Evolutionary conservation across 2,888 invertebrate genomes (phyloP).

Genomic region (Ophioninae sp.): DNA sequence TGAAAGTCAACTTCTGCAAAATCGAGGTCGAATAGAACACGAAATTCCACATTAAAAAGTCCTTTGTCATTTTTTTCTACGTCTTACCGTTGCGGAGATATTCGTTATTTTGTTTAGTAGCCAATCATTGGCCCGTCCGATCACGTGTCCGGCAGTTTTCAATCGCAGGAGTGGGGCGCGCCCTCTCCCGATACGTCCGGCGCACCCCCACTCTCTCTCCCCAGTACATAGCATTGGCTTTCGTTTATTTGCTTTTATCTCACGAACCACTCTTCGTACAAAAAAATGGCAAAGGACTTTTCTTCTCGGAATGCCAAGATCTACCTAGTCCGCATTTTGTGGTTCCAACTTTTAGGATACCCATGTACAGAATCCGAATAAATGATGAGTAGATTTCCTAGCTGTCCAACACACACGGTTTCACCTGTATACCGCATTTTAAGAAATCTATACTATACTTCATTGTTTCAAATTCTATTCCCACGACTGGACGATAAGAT

Average conservation of each 20-base stretch:
- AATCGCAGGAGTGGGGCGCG: not conserved
- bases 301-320: not conserved
- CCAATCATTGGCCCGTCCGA: not conserved
- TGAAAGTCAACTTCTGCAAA: not conserved
- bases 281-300: not conserved
- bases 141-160: not conserved
- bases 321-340: not conserved
- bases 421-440: too few relatives aligned
- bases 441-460: not conserved
- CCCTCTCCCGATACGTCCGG: not conserved
- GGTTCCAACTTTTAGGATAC: not conserved
- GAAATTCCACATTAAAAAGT: not conserved
- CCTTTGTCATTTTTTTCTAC: not conserved
- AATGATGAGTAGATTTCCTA: not conserved
- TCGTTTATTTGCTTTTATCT: not conserved
- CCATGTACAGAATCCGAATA: not conserved
- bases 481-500: conserved; percentile 14
- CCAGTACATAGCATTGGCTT: not conserved
- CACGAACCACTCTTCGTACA: not conserved
- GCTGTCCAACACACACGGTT: too few relatives aligned
- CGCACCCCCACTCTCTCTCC: not conserved
- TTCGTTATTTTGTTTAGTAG: not conserved
- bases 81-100: not conserved
- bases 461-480: not conserved
- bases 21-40: not conserved